phyloP scores from a whole-genome alignment of 2,113 vertebrate genomes.

The Haemorhous mexicanus region DNA sequence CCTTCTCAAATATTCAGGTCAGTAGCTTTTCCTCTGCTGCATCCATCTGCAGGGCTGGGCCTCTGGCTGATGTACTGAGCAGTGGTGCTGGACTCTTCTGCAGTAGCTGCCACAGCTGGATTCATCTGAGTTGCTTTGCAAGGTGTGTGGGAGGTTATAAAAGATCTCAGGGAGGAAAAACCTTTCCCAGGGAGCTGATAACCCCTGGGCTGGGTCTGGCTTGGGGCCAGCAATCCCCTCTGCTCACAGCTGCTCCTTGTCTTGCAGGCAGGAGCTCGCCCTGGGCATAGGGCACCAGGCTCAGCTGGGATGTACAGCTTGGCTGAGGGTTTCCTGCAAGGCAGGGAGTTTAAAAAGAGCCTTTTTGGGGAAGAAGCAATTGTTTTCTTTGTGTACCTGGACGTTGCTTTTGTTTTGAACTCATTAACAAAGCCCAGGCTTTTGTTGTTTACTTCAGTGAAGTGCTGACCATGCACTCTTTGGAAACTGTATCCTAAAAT shows the following conservation, averaged over 20 bases:
- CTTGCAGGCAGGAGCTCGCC: rapidly evolving
- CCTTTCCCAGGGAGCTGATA: neutral
- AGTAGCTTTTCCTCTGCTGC: constrained; percentile 24
- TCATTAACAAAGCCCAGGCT: neutral
- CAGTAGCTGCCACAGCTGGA: neutral
- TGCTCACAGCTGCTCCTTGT: neutral
- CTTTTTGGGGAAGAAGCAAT: neutral
- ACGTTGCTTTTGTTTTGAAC: neutral
- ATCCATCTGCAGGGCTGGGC: neutral
- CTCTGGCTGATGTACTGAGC: neutral
- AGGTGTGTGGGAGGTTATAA: neutral
- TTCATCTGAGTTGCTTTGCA: neutral
- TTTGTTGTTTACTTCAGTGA: constrained; percentile 1
- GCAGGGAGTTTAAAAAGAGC: neutral
- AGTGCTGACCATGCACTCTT: neutral
- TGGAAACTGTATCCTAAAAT: constrained; percentile 24
- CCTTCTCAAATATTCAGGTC: constrained; percentile 64
- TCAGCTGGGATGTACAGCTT: neutral
- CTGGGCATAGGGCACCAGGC: neutral
- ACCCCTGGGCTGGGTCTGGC: neutral
- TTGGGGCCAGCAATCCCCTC: neutral
- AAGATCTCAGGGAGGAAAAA: neutral
- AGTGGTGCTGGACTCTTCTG: neutral
- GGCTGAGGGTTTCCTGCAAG: neutral
- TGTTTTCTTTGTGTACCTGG: neutral